Conservation (phyloP, 2,113 vertebrate species). For the Tricholaema leucomelas region DNA sequence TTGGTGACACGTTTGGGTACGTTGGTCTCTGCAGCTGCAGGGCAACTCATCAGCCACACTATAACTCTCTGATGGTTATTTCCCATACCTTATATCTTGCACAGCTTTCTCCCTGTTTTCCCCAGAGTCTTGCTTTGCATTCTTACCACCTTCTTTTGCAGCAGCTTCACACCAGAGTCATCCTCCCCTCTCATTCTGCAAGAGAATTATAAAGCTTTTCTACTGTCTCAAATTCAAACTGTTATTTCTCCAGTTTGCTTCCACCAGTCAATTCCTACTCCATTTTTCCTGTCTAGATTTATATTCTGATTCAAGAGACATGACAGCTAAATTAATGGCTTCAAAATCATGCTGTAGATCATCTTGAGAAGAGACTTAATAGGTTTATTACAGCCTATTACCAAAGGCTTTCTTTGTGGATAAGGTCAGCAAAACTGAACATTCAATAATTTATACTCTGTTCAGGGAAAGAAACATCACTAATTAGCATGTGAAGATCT, state of each 20-base stretch:
- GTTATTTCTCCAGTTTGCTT: background rate
- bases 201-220: background rate
- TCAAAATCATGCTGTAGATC: background rate
- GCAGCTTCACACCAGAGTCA: background rate
- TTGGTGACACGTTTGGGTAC: background rate
- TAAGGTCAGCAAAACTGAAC: background rate
- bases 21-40: background rate
- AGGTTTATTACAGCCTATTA: background rate
- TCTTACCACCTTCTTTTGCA: background rate
- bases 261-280: background rate
- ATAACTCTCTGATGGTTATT: background rate
- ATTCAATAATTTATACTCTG: background rate
- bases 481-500: background rate
- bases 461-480: background rate
- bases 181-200: background rate
- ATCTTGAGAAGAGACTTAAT: background rate
- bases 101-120: background rate
- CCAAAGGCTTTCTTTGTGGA: background rate
- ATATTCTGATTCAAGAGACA: background rate
- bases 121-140: background rate
- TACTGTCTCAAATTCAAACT: background rate
- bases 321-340: slow-evolving; percentile 13
- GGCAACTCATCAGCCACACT: background rate
- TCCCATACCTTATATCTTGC: background rate
- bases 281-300: background rate